These are phyloP conservation scores for Hirtodrosophila duncani DNA, from an alignment of 2,888 invertebrate species.

Conservation along the genomic window DNA sequence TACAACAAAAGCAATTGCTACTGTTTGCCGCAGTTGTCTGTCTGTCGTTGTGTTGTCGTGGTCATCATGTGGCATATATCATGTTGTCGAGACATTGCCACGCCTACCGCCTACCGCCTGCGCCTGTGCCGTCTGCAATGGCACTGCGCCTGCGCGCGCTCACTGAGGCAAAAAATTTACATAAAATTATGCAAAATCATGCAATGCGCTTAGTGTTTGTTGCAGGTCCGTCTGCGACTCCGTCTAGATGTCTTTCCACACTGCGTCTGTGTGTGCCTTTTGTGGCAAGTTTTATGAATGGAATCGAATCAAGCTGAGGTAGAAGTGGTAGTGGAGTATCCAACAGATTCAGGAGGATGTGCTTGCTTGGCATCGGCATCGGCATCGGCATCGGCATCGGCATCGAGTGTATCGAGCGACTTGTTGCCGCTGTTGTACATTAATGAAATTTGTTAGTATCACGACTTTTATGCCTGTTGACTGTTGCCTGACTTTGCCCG, in stretches of 20 bases:
- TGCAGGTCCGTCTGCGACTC: constrained; percentile 26
- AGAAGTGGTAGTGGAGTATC: constrained; percentile 8
- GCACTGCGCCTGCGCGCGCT: constrained; percentile 39
- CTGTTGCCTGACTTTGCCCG: constrained; percentile 52
- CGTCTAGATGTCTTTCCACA: constrained; percentile 15
- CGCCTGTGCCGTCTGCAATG: constrained; percentile 5
- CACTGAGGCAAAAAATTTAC: constrained; percentile 52
- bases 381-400: constrained; percentile 5
- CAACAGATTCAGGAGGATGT: too few relatives aligned
- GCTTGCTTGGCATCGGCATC: constrained; percentile 1
- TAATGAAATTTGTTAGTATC: constrained; percentile 75
- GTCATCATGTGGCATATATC: constrained; percentile 71
- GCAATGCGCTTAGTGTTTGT: constrained; percentile 69
- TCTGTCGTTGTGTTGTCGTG: constrained; percentile 42
- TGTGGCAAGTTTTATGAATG: constrained; percentile 71
- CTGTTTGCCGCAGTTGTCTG: constrained; percentile 69
- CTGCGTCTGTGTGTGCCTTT: constrained; percentile 45
- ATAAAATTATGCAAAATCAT: constrained; percentile 73
- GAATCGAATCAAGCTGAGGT: constrained; percentile 41
- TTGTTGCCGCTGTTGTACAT: constrained; percentile 74
- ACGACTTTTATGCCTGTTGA: constrained; percentile 72
- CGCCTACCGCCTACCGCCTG: constrained; percentile 37
- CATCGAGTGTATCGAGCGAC: constrained; percentile 23
- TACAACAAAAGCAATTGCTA: constrained; percentile 75
- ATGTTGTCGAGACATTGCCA: constrained; percentile 57